Base-by-base conservation (phyloP, 2,113 vertebrate species). In the Pseudolaguvia tuberculata region DNA sequence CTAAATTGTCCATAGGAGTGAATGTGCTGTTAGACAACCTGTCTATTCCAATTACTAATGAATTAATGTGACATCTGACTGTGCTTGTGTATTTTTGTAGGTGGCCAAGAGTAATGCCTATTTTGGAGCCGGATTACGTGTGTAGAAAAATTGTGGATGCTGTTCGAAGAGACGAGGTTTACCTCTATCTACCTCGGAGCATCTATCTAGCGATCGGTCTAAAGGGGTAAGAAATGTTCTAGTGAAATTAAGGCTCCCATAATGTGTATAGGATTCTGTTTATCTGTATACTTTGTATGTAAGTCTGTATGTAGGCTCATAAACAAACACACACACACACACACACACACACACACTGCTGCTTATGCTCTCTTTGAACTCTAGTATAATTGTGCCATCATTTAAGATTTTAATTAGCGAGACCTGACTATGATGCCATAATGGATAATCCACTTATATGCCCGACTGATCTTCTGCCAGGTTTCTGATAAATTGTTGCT, bases 61-160 rank as follows among this genome's bases (percentile, higher is more conserved):
- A 50, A 20, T 51, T 23, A 55, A 31, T 18, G 21, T 15, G 50
- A 14, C 18, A 25, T 11, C 4, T 65, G 7, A 58, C 29, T n/a
- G 8, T 47, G 17, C 71, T 5, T 72, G 27, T 81, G 58, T 77
- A 56, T 72, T 62, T 75, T 61, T 62, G 45, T 59, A 83, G 96
- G 35, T 94, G 87, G 88, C 91, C 94, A 15, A 66, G 0, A 6
- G 0, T 96, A 12, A 5, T 98, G 56, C 95, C 95, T 0, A n/a
- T 83, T 77, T 82, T 99, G 80, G 87, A 94, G 1, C 86, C 90
- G 27, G 86, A 92, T 0, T 93, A 94, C 20, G 93, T 86, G 14
- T 89, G 79, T n/a, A 89, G 90, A 79, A 94, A 88, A 84, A 93
- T 96, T 75, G 25, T 95, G 2, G 82, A 83, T 55, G 81, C 81